Percentiles rank a stretch among this genome's conserved stretches.
Evolutionary conservation across 1,140 invertebrate genomes (phyloP).

Genomic region (Calliopsis andreniformis): DNA sequence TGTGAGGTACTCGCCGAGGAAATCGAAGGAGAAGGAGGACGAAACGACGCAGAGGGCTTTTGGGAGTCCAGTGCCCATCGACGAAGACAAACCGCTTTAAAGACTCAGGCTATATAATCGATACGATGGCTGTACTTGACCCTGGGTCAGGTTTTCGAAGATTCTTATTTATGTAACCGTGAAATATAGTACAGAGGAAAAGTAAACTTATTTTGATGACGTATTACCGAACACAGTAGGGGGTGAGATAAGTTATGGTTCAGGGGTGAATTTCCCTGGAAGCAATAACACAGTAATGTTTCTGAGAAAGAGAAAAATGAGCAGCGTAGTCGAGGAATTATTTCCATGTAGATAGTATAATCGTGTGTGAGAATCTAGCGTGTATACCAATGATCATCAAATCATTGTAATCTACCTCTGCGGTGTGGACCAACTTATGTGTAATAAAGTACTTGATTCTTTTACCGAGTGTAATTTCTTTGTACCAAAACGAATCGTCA

Average conservation of each 20-base stretch:
- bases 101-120: background rate
- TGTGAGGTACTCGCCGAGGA: constrained; percentile 2
- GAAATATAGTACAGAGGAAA: too few species aligned
- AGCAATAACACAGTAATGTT: background rate
- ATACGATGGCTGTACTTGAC: background rate
- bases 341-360: constrained; percentile 27
- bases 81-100: constrained; percentile 58
- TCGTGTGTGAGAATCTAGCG: constrained; percentile 11
- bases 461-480: background rate
- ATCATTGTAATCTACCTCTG: background rate
- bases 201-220: background rate
- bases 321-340: constrained; percentile 15
- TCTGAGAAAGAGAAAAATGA: too few species aligned
- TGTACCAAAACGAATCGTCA: background rate
- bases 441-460: constrained; percentile 41
- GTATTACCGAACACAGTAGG: background rate
- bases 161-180: too few species aligned
- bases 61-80: constrained; percentile 70
- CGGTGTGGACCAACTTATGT: constrained; percentile 6
- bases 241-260: too few species aligned
- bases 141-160: background rate
- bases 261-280: too few species aligned
- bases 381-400: constrained; percentile 26
- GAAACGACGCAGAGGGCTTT: constrained; percentile 59
- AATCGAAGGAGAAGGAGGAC: constrained; percentile 23